Evolutionary conservation across 2,797 vertebrate genomes (phyloP).

Genomic region (Sebastes minor): DNA sequence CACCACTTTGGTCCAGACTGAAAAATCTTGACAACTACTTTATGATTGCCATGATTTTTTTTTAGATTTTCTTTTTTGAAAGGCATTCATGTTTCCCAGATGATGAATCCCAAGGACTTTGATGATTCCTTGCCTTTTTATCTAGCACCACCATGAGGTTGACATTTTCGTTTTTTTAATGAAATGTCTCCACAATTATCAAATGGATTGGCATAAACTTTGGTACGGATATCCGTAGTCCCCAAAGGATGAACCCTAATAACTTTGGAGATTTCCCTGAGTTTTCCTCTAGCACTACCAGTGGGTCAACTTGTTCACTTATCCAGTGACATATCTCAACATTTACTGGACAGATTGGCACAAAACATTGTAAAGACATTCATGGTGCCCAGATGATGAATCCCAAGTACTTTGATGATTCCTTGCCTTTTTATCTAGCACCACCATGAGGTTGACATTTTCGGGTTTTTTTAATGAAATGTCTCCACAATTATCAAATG

Average conservation of each 20-base stretch:
- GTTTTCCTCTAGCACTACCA: neutral
- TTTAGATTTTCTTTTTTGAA: neutral
- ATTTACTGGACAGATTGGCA: too few relatives aligned
- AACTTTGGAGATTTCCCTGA: neutral
- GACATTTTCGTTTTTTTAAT: neutral
- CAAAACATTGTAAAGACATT: neutral
- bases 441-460: neutral
- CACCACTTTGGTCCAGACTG: neutral
- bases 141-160: neutral
- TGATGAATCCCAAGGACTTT: neutral
- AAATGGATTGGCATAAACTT: too few relatives aligned
- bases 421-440: neutral
- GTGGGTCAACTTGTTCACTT: too few relatives aligned
- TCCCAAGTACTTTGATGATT: neutral
- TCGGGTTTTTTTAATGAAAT: rapidly evolving
- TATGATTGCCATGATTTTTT: too few relatives aligned
- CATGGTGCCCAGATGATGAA: neutral
- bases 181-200: neutral
- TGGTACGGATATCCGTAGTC: neutral
- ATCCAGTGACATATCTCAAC: neutral
- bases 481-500: neutral
- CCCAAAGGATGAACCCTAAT: neutral
- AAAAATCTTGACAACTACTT: neutral
- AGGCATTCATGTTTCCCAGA: neutral
- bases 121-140: neutral